These are phyloP conservation scores for Plumapathes pennacea DNA, from an alignment of 92 coral and sea anemone genomes.

Conservation along the genomic window DNA sequence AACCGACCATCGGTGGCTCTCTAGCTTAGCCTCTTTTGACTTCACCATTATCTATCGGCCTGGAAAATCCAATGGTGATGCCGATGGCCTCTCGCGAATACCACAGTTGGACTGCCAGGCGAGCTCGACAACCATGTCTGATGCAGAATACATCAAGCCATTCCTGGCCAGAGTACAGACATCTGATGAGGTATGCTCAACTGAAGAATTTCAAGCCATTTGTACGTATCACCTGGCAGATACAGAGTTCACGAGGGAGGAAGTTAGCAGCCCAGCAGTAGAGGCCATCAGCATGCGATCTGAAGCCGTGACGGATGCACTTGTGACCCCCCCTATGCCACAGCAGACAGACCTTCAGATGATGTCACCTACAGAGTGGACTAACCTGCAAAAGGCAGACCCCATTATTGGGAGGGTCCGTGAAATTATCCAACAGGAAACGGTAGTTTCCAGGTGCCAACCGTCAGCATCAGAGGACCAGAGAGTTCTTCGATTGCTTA, in stretches of 20 bases:
- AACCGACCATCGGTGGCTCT: constrained; percentile 50
- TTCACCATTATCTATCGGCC: constrained; percentile 49
- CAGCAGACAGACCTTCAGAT: no score
- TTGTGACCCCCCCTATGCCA: no score
- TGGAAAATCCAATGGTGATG: constrained; percentile 32
- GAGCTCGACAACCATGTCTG: neutral
- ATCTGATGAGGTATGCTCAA: neutral
- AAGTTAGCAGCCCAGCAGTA: constrained; percentile 15
- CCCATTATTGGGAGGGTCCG: no score
- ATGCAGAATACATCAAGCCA: constrained; percentile 19
- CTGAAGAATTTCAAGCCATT: constrained; percentile 10
- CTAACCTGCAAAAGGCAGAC: no score
- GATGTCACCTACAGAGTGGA: no score
- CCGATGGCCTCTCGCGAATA: constrained; percentile 40
- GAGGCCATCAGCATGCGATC: constrained; percentile 25
- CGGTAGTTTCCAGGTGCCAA: no score
- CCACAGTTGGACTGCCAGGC: constrained; percentile 3
- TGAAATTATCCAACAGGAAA: no score
- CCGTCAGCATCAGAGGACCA: no score
- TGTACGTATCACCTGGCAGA: constrained; percentile 8
- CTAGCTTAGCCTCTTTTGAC: constrained; percentile 39
- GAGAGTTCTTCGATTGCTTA: no score
- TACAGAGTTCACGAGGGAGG: neutral
- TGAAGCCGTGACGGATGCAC: constrained; percentile 35
- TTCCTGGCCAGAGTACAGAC: neutral